Evolutionary conservation across 2,113 vertebrate genomes (phyloP), one percentile per base, ranked within the genome.

Genomic region (Percina caprodes): DNA sequence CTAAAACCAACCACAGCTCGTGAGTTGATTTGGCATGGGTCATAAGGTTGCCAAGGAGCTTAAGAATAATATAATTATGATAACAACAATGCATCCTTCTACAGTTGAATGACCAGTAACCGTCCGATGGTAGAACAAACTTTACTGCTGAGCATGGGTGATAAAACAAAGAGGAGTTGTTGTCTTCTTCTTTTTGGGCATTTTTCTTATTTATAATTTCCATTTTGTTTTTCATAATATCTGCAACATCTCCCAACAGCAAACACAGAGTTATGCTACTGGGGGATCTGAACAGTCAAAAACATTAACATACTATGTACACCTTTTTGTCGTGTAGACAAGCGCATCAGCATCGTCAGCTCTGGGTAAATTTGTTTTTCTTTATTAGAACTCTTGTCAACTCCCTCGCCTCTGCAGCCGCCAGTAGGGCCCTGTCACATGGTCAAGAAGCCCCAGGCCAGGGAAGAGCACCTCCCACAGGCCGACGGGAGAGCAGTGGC

Each of bases 221-320:
- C 92, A 92, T 90, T 94, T 93, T 89, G 74, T 90, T 93, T 94
- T 94, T 94, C 94, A 94, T 96, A 82, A 96, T 95, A 97, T 97
- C 95, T 96, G 96, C 95, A 95, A 97, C 95, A 82, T 97, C 95
- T 97, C 96, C 96, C 96, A 92, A 94, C 96, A 97, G 96, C 96
- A 96, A 93, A 96, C 81, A 86, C 83, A 68, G 77, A 89, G 92
- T 93, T 89, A 93, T 90, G 92, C 92, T 96, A 95, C 96, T 95
- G 95, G 96, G 96, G 96, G 96, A 96, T 88, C 90, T 95, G 96
- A 98, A 98, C 97, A 98, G 98, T 98, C 97, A 98, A 96, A 83
- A 94, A 99, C 97, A 98, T 97, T 96, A 98, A 98, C 97, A 97
- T 97, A 99, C 96, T 99, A 99, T 99, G 96, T 99, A 99, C 98